Conservation (phyloP, 2,888 invertebrate genomes). For the Globia sparganii region DNA sequence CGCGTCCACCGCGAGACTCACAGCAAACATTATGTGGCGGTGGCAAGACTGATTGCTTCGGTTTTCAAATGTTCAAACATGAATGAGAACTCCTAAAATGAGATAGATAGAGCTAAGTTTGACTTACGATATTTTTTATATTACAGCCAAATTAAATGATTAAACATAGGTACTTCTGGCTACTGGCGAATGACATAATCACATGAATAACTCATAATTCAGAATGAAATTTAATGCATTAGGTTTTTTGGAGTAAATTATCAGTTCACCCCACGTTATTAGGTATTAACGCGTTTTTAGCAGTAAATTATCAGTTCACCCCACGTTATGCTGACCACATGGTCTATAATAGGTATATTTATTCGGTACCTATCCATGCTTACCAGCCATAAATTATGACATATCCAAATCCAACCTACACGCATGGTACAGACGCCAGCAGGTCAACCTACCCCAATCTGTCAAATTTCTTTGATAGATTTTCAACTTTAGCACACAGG, state of each 20-base stretch:
- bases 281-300: too few species aligned
- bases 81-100: not conserved
- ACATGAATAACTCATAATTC: not conserved
- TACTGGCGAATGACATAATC: not conserved
- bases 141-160: not conserved
- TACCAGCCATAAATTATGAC: not conserved
- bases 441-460: too few species aligned
- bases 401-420: too few species aligned
- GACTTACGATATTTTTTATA: not conserved
- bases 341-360: not conserved
- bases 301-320: too few species aligned
- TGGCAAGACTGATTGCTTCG: not conserved
- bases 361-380: not conserved
- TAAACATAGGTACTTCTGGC: not conserved
- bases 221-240: not conserved
- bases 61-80: slow-evolving; percentile 1
- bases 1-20: slow-evolving; percentile 36
- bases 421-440: too few species aligned
- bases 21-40: too few species aligned
- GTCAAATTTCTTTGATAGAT: too few species aligned
- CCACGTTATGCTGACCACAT: not conserved
- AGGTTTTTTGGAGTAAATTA: not conserved
- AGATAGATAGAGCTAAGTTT: slow-evolving; percentile 16
- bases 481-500: too few species aligned
- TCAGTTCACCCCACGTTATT: not conserved